phyloP scores from a whole-genome alignment of 2,888 invertebrate genomes.

The Pristionchus entomophagus region DNA sequence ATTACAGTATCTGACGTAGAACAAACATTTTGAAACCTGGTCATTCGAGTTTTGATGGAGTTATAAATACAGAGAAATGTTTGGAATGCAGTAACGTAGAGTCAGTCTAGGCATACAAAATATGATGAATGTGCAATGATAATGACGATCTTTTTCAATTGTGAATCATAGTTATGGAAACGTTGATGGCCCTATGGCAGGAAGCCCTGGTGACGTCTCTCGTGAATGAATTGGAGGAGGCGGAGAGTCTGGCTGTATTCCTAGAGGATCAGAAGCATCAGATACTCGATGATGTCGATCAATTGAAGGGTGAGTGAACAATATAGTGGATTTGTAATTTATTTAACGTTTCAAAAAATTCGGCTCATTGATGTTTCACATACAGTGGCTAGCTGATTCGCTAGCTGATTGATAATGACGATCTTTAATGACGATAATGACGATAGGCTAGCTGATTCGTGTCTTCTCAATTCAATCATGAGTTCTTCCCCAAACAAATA shows the following conservation, averaged over 20 bases:
- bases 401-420: not conserved
- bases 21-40: not conserved
- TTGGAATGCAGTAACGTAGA: too few relatives aligned
- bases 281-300: conserved; percentile 67
- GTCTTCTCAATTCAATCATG: too few relatives aligned
- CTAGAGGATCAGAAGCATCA: conserved; percentile 66
- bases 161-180: too few relatives aligned
- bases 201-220: conserved; percentile 50
- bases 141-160: not conserved
- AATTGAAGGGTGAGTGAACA: conserved; percentile 62
- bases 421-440: too few relatives aligned
- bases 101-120: too few relatives aligned
- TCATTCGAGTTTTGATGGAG: too few relatives aligned
- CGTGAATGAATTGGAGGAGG: conserved; percentile 51
- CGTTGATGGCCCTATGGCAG: too few relatives aligned
- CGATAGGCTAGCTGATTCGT: too few relatives aligned
- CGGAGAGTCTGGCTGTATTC: conserved; percentile 59
- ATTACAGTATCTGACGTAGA: not conserved
- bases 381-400: too few relatives aligned
- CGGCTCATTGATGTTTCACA: not conserved
- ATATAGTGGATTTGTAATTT: not conserved
- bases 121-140: too few relatives aligned
- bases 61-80: too few relatives aligned
- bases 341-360: not conserved
- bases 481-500: too few relatives aligned